phyloP scores from a whole-genome alignment of 2,113 vertebrate species.

The Alectura lathami region DNA sequence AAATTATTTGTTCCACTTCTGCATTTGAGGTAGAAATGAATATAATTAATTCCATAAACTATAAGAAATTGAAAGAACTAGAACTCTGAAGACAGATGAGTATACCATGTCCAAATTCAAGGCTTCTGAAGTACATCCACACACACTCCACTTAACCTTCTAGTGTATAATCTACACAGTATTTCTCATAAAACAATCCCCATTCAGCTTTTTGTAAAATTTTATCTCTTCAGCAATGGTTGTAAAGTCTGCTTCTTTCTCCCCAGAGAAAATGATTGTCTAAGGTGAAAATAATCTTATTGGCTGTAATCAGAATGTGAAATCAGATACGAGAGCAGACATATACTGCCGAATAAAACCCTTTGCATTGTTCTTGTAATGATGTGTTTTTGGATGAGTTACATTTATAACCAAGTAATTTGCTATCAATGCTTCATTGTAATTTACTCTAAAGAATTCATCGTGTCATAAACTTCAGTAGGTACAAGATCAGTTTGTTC shows the following conservation, averaged over 20 bases:
- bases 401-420: conserved; percentile 36
- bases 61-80: not conserved
- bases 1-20: conserved; percentile 38
- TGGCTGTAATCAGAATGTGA: not conserved
- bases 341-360: not conserved
- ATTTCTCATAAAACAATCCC: not conserved
- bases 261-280: not conserved
- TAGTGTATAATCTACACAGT: not conserved
- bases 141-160: not conserved
- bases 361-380: not conserved
- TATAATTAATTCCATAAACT: conserved; percentile 22
- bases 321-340: not conserved
- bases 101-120: not conserved
- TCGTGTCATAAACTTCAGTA: conserved; percentile 49
- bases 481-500: conserved; percentile 54
- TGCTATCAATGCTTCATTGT: conserved; percentile 46
- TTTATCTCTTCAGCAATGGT: not conserved
- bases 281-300: not conserved
- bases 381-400: conserved; percentile 41
- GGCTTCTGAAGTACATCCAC: not conserved
- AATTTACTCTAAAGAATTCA: conserved; percentile 54
- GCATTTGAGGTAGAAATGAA: conserved; percentile 9
- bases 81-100: not conserved
- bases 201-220: not conserved
- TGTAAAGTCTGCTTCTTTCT: not conserved